Base-by-base conservation (phyloP, 2,113 vertebrate species). In the Epinephelus moara region DNA sequence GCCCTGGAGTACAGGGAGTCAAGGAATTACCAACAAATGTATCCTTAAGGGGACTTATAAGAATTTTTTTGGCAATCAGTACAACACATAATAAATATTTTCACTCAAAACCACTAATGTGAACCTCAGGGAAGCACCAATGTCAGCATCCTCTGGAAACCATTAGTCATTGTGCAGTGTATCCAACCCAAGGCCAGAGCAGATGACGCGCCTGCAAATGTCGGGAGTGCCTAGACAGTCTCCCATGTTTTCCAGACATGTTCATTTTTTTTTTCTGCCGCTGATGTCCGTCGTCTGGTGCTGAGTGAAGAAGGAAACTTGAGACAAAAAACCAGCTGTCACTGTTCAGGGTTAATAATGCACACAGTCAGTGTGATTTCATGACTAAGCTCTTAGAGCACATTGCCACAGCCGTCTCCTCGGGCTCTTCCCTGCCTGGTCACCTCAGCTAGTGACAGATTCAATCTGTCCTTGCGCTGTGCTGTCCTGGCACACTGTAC, bases 391-490 rank as follows among this genome's bases (percentile, higher is more conserved):
- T 66, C 49, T 69, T 69, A 40, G 11, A 80, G 33, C 40, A 61
- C 27, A 50, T 73, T 75, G 33, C 40, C 81, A 70, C 70, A 72
- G 52, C 23, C n/a, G 9, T 77, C 59, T 80, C 59, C 63, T 57
- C 50, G 6, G 67, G 15, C 76, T 77, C 50, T 66, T 71, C 30
- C 57, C 42, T 30, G 55, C 57, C 42, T 33, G 77, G 47, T 75
- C 83, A 64, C 74, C 60, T 42, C 52, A 17, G 50, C 50, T 33
- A 17, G 57, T 55, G 85, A 82, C 77, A 83, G 64, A 87, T 75
- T 17, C 68, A 82, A 67, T 82, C 64, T 84, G 64, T 87, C 74
- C 74, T 64, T 23, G 17, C 10, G 3, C 55, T 50, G 60, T 27
- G 40, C 50, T 37, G 62, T 52, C 56, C 61, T 33, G 68, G 62